Evolutionary conservation across 2,797 vertebrate genomes (phyloP).

Genomic region (Threskiornis aethiopicus): DNA sequence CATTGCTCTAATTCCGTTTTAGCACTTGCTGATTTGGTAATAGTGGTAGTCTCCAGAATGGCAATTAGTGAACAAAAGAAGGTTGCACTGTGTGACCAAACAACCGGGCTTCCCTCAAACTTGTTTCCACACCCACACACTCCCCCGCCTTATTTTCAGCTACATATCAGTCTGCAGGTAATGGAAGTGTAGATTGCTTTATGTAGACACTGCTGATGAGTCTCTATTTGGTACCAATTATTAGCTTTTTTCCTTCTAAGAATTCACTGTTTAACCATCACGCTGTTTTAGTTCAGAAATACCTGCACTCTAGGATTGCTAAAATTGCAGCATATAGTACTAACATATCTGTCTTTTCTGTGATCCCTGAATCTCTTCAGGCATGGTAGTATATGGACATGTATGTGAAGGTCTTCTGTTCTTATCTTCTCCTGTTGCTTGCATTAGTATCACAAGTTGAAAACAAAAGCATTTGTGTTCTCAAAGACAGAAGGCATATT

Average conservation of each 20-base stretch:
- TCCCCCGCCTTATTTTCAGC: not conserved
- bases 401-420: not conserved
- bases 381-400: not conserved
- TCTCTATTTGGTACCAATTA: conserved; percentile 27
- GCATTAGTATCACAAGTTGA: not conserved
- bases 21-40: conserved; percentile 34
- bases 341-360: not conserved
- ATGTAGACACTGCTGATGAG: conserved; percentile 11
- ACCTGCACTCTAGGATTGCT: not conserved
- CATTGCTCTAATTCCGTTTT: conserved; percentile 29
- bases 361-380: not conserved
- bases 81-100: conserved; percentile 48
- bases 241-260: conserved; percentile 40
- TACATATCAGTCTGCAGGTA: conserved; percentile 2
- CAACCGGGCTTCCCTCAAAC: conserved; percentile 39
- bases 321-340: not conserved
- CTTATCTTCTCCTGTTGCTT: not conserved
- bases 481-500: not conserved
- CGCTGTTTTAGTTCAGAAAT: not conserved
- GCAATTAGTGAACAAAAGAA: conserved; percentile 68
- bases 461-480: not conserved
- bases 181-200: conserved; percentile 46
- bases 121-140: not conserved
- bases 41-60: conserved; percentile 53
- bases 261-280: not conserved